phyloP scores from a whole-genome alignment of 1,140 invertebrate genomes.

The Nylanderia fulva region DNA sequence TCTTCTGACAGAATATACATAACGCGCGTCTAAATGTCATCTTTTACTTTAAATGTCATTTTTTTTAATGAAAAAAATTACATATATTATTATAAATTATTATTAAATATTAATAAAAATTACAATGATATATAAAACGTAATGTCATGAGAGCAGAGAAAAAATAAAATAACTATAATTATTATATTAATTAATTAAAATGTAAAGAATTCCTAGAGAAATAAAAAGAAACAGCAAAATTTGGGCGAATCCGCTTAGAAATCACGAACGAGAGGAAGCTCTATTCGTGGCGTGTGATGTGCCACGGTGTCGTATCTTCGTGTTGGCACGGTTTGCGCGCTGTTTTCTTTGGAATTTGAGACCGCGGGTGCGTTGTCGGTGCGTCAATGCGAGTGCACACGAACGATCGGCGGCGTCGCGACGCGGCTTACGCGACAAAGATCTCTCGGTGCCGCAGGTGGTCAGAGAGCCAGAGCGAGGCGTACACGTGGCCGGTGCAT shows the following conservation, averaged over 20 bases:
- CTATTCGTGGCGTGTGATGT: conserved; percentile 55
- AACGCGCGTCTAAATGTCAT: background rate
- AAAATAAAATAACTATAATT: too few species aligned
- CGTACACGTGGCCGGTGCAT: conserved; percentile 69
- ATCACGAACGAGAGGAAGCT: conserved; percentile 10
- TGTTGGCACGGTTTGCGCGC: conserved; percentile 64
- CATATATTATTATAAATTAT: too few species aligned
- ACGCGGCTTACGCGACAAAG: conserved; percentile 65
- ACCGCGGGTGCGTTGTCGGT: conserved; percentile 49
- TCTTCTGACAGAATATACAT: background rate
- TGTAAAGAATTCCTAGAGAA: too few species aligned
- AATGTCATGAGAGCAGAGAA: too few species aligned
- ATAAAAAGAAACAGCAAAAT: background rate
- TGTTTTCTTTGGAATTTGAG: conserved; percentile 74
- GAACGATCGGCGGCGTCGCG: conserved; percentile 7
- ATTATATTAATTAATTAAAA: too few species aligned
- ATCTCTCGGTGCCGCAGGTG: conserved; percentile 67
- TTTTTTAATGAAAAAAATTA: background rate
- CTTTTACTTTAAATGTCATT: background rate
- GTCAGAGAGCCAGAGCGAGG: conserved; percentile 50
- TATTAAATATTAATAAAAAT: too few species aligned
- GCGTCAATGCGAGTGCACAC: conserved; percentile 19
- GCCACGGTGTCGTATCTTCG: conserved; percentile 34
- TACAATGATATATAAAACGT: too few species aligned
- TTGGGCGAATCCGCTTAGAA: background rate